Base-by-base conservation (phyloP, 2,113 vertebrate genomes). In the Serinus canaria region DNA sequence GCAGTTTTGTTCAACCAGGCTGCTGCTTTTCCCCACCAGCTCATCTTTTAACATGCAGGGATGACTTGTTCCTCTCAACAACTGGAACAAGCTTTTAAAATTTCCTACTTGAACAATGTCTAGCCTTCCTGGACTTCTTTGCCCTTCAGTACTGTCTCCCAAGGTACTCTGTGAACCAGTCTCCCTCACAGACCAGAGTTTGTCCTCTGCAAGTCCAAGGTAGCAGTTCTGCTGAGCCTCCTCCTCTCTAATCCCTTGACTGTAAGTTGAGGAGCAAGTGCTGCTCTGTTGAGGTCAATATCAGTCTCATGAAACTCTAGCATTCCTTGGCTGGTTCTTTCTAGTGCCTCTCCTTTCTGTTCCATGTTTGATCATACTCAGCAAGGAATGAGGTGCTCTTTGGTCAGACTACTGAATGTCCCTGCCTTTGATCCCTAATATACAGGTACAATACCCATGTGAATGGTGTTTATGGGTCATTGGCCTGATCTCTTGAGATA, bases 261-360 rank as follows among this genome's bases (percentile, higher is more conserved):
- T 37, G 22, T 55, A 30, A 27, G 1, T 2, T 47, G 8, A 69
- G 47, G 33, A 94, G 8, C 47, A 74, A 41, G 24, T 27, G 10
- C 44, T 58, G 31, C 27, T 80, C 46, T 75, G 11, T 50, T 46
- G n/a, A 73, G 43, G 24, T 78, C 49, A 46, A 9, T 43, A 21
- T 35, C 39, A 56, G 3, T 55, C 2, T 12, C 4, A 0, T 55
- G 64, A 76, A 49, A 27, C n/a, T 30, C 0, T 7, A 11, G 18
- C 41, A 8, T 91, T 95, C n/a, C 62, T 81, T 75, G 33, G 6
- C 15, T 69, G 8, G 7, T 25, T 84, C 50, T 39, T 72, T 73
- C 20, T 81, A 14, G 31, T 13, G 22, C 31, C 20, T 89, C 55
- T 93, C 25, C 43, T 56, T 90, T 86, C 24, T 4, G 1, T 67